Base-by-base conservation (phyloP, 2,113 vertebrate species). In the Gymnorhina tibicen region DNA sequence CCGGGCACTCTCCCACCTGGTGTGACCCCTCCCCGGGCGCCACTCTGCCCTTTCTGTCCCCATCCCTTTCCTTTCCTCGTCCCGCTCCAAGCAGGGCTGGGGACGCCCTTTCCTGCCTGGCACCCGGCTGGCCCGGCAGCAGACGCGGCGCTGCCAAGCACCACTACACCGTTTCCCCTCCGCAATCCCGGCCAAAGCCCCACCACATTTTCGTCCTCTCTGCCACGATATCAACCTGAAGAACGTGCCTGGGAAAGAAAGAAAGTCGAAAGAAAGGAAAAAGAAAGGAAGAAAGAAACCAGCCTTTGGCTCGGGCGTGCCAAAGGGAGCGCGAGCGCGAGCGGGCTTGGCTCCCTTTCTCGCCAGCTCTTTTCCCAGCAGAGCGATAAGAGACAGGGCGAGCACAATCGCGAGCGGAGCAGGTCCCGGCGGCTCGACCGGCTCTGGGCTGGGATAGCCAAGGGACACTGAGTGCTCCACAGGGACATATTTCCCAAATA, bases 401-500 rank as follows among this genome's bases (percentile, higher is more conserved):
- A 90, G 91, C 13, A 8, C 87, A 81, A 67, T 75, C 23, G 11
- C 12, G 41, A 96, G 93, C 33, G 3, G 59, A 95, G 91, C 76
- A 68, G 87, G 83, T 95, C 95, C 92, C 89, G 81, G 82, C 2
- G 24, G 88, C 94, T 67, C 6, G 0, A 16, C 39, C 4, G 4
- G 78, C 96, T 88, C 87, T 83, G 94, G 68, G 37, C 44, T 14
- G 13, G 74, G 87, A 70, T 20, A 72, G 67, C 75, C 8, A 11
- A 90, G 70, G 95, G 95, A 87, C 75, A 42, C 1, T 0, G 55
- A 59, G 10, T 82, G 85, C 84, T 95, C 97, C 83, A 2, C n/a
- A 60, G 96, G 96, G 97, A 96, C 97, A 98, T 98, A 96, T 94
- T 98, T 98, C 95, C 80, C 94, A 95, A 96, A 90, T 97, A 94